These are phyloP conservation scores for Podotricha telesiphe DNA, from an alignment of 2,888 invertebrate species.

Conservation along the genomic window DNA sequence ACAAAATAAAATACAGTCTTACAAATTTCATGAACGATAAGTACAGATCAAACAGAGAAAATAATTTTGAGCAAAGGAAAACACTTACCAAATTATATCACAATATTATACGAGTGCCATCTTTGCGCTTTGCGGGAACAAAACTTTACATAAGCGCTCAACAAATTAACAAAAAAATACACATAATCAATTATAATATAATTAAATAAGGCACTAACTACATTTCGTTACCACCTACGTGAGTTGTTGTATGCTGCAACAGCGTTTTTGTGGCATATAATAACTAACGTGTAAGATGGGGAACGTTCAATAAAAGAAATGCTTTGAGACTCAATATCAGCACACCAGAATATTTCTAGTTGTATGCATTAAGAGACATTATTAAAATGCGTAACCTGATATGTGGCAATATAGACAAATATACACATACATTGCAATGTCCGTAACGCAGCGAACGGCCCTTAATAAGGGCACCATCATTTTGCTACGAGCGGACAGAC, in stretches of 20 bases:
- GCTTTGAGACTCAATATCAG: constrained; percentile 38
- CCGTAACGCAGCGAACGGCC: not conserved
- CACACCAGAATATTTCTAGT: constrained; percentile 27
- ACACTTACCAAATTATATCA: constrained; percentile 73
- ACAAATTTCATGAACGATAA: constrained; percentile 81
- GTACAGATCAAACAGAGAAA: constrained; percentile 70
- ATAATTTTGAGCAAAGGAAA: constrained; percentile 74
- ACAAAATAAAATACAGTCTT: constrained; percentile 83
- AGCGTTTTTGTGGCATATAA: too few relatives aligned
- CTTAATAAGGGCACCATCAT: not conserved
- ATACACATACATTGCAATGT: not conserved
- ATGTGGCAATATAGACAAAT: constrained; percentile 20
- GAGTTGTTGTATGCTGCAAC: too few relatives aligned
- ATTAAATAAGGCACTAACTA: constrained; percentile 71
- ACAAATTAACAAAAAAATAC: constrained; percentile 37
- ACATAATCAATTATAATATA: constrained; percentile 37
- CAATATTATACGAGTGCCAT: constrained; percentile 65
- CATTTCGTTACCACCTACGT: constrained; percentile 19
- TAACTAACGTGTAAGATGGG: too few relatives aligned
- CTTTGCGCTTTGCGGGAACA: constrained; percentile 52
- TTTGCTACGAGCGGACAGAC: constrained; percentile 7
- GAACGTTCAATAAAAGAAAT: constrained; percentile 40
- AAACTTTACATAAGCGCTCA: constrained; percentile 28
- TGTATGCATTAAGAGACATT: not conserved
- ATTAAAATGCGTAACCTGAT: constrained; percentile 14